These are phyloP conservation scores for Sitta europaea DNA, from an alignment of 2,113 vertebrate genomes.

Conservation along the genomic window DNA sequence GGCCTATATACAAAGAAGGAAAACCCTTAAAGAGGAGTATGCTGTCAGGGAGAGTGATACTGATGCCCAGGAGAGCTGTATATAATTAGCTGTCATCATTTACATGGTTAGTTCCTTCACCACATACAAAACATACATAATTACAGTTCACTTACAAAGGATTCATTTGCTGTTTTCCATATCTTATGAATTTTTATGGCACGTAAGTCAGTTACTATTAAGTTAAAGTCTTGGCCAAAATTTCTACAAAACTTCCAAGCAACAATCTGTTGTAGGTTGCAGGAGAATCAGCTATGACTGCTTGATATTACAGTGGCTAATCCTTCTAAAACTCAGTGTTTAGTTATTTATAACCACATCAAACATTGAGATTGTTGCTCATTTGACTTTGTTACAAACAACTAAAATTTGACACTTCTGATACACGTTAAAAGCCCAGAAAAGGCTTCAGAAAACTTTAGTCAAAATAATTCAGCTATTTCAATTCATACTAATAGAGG, in stretches of 20 bases:
- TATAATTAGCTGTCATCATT: slow-evolving; percentile 68
- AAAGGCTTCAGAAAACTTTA: background rate
- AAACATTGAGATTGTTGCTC: background rate
- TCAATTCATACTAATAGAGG: background rate
- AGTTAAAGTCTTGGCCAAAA: slow-evolving; percentile 12
- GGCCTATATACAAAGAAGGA: background rate
- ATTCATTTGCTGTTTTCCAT: background rate
- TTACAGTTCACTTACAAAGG: slow-evolving; percentile 43
- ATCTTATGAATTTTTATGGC: slow-evolving; percentile 29
- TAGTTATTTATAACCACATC: background rate
- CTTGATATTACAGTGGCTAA: background rate
- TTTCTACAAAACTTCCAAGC: background rate
- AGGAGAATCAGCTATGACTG: background rate
- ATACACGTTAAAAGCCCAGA: background rate
- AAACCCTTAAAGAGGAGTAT: slow-evolving; percentile 41
- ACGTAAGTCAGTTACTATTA: background rate
- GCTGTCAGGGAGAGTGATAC: slow-evolving; percentile 46
- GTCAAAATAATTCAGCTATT: background rate
- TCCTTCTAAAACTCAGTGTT: background rate
- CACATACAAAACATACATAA: slow-evolving; percentile 53
- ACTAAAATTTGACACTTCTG: background rate
- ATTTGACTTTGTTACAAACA: background rate
- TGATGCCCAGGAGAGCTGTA: slow-evolving; percentile 51
- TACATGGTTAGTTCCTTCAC: slow-evolving; percentile 54
- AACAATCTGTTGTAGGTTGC: background rate